phyloP scores from a whole-genome alignment of 2,797 vertebrate species.

The Tangara arthus region DNA sequence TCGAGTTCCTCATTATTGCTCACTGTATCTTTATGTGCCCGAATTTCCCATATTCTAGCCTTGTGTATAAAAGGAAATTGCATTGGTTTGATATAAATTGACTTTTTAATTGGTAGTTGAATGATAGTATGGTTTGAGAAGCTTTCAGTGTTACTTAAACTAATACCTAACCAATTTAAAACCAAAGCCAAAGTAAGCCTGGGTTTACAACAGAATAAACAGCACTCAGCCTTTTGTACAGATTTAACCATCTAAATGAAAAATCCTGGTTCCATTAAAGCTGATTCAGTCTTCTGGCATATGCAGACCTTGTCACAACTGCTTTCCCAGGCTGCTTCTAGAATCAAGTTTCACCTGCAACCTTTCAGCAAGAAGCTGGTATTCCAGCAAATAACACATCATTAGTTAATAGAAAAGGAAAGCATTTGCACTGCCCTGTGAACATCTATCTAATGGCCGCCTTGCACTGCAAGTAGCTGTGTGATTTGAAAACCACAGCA shows the following conservation, averaged over 20 bases:
- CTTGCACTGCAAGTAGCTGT: background rate
- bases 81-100: constrained; percentile 37
- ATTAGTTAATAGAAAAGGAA: background rate
- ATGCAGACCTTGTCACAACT: background rate
- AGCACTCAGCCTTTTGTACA: background rate
- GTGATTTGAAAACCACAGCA: background rate
- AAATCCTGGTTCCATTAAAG: background rate
- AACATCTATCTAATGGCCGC: background rate
- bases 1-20: constrained; percentile 26
- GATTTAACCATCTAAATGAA: background rate
- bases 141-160: constrained; percentile 33
- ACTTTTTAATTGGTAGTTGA: constrained; percentile 41
- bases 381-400: background rate
- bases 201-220: background rate
- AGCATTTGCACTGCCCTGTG: background rate
- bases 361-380: background rate
- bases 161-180: background rate
- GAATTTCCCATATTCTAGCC: background rate
- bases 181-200: background rate
- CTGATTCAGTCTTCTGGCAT: background rate
- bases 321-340: background rate
- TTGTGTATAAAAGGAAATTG: constrained; percentile 26
- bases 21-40: background rate
- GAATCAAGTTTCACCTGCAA: background rate
- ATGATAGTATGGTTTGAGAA: background rate